phyloP scores from a whole-genome alignment of 2,797 vertebrate genomes.

The Cichlasoma orientale region DNA sequence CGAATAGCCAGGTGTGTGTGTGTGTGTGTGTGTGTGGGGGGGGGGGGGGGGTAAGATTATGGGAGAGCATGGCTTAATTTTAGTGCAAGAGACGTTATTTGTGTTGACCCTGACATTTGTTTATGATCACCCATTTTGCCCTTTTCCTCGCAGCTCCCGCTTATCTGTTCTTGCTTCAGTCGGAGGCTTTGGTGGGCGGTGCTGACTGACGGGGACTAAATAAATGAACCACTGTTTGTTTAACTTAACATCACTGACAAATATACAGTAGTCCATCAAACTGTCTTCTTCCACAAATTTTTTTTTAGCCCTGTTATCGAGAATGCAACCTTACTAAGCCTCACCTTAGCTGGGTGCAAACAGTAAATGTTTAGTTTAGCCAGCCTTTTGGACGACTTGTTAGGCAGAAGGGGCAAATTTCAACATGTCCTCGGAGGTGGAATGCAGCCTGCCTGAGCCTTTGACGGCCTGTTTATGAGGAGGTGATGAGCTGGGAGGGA shows the following conservation, averaged over 20 bases:
- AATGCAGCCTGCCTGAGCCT: constrained; percentile 61
- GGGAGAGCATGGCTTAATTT: background rate
- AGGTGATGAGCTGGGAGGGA: constrained; percentile 71
- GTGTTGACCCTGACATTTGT: constrained; percentile 17
- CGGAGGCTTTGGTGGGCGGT: background rate
- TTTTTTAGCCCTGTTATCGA: background rate
- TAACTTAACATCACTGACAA: constrained; percentile 7
- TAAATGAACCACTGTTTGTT: constrained; percentile 26
- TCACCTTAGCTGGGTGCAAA: constrained; percentile 28
- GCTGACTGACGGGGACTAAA: background rate
- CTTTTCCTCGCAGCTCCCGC: background rate
- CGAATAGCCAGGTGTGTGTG: background rate
- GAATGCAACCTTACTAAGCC: constrained; percentile 23
- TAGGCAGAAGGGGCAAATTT: constrained; percentile 60
- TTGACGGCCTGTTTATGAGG: constrained; percentile 67
- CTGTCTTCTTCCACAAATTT: background rate
- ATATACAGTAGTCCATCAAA: background rate
- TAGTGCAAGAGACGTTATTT: constrained; percentile 5
- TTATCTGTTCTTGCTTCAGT: background rate
- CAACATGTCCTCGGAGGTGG: constrained; percentile 71
- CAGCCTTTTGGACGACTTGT: constrained; percentile 21
- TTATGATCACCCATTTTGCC: background rate
- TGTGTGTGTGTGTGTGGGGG: too few relatives aligned
- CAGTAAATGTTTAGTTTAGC: constrained; percentile 60
- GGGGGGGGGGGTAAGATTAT: background rate